These are phyloP conservation scores for Magallana ariakensis DNA, from an alignment of 1,140 invertebrate species.

Conservation along the genomic window DNA sequence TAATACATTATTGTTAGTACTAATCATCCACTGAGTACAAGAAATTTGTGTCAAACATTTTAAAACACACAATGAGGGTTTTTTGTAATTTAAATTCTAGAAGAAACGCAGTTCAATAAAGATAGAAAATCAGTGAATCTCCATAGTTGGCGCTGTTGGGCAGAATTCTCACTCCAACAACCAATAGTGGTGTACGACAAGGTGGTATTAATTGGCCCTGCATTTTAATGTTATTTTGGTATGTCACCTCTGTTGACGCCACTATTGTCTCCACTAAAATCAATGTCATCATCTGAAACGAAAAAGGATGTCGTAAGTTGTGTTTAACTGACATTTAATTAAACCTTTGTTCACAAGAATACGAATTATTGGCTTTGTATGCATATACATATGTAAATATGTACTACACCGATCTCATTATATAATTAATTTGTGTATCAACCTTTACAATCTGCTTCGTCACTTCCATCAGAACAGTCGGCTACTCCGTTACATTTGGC, in stretches of 20 bases:
- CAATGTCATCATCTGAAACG: slow-evolving; percentile 23
- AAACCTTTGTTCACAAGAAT: too few relatives aligned
- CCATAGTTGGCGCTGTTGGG: slow-evolving; percentile 25
- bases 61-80: too few relatives aligned
- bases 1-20: too few relatives aligned
- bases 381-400: too few relatives aligned
- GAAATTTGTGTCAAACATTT: too few relatives aligned
- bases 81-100: too few relatives aligned
- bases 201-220: background rate
- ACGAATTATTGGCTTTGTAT: too few relatives aligned
- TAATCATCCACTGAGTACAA: too few relatives aligned
- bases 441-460: background rate
- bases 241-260: slow-evolving; percentile 39
- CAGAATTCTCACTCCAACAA: slow-evolving; percentile 7
- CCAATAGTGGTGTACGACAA: slow-evolving; percentile 7
- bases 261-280: background rate
- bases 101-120: too few relatives aligned
- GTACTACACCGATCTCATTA: too few relatives aligned
- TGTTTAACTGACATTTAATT: too few relatives aligned
- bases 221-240: slow-evolving; percentile 4
- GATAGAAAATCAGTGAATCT: background rate
- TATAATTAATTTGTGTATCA: background rate
- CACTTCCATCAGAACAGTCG: background rate
- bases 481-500: background rate
- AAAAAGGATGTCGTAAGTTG: background rate